Percentiles rank a stretch among this genome's conserved stretches.
These are phyloP conservation scores for Miltochrista miniata DNA, from an alignment of 2,888 invertebrate genomes.

Conservation along the genomic window DNA sequence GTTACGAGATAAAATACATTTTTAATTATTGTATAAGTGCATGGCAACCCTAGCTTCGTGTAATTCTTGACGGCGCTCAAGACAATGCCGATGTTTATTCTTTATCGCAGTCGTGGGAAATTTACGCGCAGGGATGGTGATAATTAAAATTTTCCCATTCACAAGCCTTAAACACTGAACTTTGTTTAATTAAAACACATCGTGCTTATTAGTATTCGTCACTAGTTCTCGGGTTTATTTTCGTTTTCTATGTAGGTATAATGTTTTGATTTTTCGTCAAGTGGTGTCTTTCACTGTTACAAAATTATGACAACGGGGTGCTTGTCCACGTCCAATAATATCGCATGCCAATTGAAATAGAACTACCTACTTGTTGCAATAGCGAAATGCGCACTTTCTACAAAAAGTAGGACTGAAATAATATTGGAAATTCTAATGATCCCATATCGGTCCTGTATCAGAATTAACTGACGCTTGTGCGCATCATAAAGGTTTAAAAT, in stretches of 20 bases:
- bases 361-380: too few species aligned
- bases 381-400: too few species aligned
- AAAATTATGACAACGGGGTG: too few species aligned
- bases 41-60: constrained; percentile 63
- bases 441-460: too few species aligned
- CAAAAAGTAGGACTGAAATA: too few species aligned
- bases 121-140: constrained; percentile 69
- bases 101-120: constrained; percentile 84
- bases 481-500: too few species aligned
- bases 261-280: neutral
- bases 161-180: constrained; percentile 40
- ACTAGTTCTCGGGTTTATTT: constrained; percentile 19
- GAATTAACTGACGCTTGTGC: too few species aligned
- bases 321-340: too few species aligned
- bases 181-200: constrained; percentile 70
- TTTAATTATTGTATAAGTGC: neutral
- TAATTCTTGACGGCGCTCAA: constrained; percentile 76
- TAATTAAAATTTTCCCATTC: constrained; percentile 81
- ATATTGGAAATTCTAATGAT: too few species aligned
- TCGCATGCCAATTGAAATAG: too few species aligned
- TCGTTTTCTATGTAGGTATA: neutral
- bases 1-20: neutral
- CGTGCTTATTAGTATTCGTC: constrained; percentile 67
- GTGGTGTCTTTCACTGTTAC: too few species aligned
- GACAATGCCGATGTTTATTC: constrained; percentile 81